Evolutionary conservation across 2,888 invertebrate species (phyloP).

Genomic region (Elgonia sp.): DNA sequence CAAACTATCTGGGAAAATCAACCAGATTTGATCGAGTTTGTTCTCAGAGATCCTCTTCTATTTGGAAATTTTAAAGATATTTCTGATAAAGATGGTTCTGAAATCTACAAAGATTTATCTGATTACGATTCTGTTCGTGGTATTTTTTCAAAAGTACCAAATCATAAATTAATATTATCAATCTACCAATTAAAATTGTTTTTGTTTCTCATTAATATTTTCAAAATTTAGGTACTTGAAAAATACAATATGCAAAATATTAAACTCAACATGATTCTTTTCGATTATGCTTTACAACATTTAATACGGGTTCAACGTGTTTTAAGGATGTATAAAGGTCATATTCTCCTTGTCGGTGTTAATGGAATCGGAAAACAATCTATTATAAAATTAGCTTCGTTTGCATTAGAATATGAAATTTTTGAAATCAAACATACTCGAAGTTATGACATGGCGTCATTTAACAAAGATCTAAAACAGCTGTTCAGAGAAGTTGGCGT

Average conservation of each 20-base stretch:
- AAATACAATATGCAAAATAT: constrained; percentile 93
- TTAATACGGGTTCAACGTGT: constrained; percentile 95
- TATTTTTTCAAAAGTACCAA: constrained; percentile 87
- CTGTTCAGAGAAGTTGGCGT: constrained; percentile 93
- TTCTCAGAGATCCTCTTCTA: constrained; percentile 93
- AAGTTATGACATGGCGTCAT: constrained; percentile 94
- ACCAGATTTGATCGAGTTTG: constrained; percentile 89
- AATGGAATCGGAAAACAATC: constrained; percentile 96
- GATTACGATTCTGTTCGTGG: constrained; percentile 96
- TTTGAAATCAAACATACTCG: constrained; percentile 95
- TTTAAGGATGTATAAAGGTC: constrained; percentile 94
- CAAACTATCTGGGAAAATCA: constrained; percentile 88
- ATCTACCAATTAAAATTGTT: no score
- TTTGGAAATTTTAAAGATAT: constrained; percentile 97
- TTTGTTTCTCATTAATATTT: constrained; percentile 29
- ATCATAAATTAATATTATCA: neutral
- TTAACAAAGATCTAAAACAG: constrained; percentile 95
- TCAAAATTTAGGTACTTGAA: constrained; percentile 90
- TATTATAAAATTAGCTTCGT: constrained; percentile 93
- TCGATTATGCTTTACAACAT: constrained; percentile 97
- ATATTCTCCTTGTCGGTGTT: constrained; percentile 95
- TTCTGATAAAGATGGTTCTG: constrained; percentile 92
- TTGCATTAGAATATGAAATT: constrained; percentile 93
- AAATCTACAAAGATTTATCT: constrained; percentile 95
- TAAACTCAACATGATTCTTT: constrained; percentile 93